These are phyloP conservation scores for Piaya cayana DNA, from an alignment of 2,113 vertebrate species.

Conservation along the genomic window DNA sequence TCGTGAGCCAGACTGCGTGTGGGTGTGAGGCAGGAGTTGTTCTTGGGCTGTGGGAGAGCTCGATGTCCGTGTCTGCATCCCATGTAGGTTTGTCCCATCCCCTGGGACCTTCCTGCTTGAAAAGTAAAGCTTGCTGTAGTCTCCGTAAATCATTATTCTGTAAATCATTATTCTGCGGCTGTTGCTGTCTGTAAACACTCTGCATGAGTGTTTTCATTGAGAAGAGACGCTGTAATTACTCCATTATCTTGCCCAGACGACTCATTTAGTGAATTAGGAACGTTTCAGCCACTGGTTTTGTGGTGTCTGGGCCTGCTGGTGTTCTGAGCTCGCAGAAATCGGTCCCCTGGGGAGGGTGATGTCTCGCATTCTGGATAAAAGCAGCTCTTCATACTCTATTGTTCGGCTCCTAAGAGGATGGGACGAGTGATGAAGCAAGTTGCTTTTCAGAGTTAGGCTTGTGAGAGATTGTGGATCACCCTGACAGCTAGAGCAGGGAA, in stretches of 20 bases:
- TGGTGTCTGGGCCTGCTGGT: background rate
- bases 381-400: fast-evolving
- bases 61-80: background rate
- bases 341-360: background rate
- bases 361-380: background rate
- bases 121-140: background rate
- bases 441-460: background rate
- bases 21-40: fast-evolving
- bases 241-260: background rate
- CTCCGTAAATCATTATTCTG: background rate
- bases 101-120: background rate
- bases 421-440: background rate
- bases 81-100: fast-evolving
- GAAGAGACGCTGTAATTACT: background rate
- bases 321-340: background rate
- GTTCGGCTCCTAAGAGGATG: background rate
- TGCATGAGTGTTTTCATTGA: background rate
- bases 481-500: background rate
- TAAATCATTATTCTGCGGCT: background rate
- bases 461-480: too few species aligned
- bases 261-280: background rate
- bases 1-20: fast-evolving
- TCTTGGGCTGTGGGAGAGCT: background rate
- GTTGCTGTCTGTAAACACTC: background rate
- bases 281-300: background rate